Percentiles rank a stretch among this genome's conserved stretches.
phyloP scores from a whole-genome alignment of 2,113 vertebrate genomes.

The Heteronetta atricapilla region DNA sequence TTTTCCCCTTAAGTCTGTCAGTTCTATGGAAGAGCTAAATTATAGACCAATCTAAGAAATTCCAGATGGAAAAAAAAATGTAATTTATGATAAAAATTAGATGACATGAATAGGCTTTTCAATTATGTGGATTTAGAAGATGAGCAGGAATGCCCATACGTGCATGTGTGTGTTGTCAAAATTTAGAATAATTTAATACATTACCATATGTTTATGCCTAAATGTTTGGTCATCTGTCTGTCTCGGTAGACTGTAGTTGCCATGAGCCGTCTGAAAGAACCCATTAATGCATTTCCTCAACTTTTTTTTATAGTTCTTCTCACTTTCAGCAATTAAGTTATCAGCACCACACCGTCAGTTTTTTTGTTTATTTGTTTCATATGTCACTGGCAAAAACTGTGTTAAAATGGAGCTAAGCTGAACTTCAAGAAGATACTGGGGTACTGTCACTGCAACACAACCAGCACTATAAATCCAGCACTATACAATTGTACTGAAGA shows the following conservation, averaged over 20 bases:
- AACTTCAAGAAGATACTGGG: neutral
- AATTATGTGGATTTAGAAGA: neutral
- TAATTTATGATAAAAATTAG: neutral
- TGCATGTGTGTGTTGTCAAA: neutral
- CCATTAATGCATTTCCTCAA: neutral
- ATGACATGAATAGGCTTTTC: neutral
- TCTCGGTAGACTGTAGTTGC: neutral
- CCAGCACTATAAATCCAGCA: neutral
- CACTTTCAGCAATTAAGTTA: neutral
- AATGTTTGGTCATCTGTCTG: neutral
- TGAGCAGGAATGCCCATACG: neutral
- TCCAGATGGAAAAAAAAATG: neutral
- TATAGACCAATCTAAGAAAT: neutral
- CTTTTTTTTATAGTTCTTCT: neutral
- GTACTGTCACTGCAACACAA: neutral
- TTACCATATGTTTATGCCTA: fast-evolving
- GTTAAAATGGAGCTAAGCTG: neutral
- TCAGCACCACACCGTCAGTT: neutral
- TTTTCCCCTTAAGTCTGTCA: neutral
- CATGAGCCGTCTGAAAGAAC: neutral
- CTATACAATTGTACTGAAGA: neutral
- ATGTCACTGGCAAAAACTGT: neutral
- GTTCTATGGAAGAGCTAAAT: neutral
- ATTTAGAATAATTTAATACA: neutral
- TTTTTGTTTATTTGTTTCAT: neutral